Base-by-base conservation (phyloP, 2,797 vertebrate species). In the Balearica regulorum region DNA sequence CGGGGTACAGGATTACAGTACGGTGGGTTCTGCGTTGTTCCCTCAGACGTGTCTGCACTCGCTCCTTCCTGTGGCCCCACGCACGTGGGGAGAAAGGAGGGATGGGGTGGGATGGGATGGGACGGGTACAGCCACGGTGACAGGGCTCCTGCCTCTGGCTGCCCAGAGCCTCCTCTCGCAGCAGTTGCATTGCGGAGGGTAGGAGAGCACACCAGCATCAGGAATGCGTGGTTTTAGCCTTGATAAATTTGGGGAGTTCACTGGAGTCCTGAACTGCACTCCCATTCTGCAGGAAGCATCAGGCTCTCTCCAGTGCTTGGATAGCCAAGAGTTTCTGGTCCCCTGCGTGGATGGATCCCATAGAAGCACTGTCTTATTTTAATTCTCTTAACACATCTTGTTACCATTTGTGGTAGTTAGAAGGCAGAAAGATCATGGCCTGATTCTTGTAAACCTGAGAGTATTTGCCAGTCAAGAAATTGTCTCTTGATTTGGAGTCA, bases 11-110 rank as follows among this genome's bases (percentile, higher is more conserved):
- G 49, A 26, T 75, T 66, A 11, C 29, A 51, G 24, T 29, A 8
- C 0, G 0, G 11, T 35, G 51, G 20, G 14, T 13, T 60, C 46
- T 53, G 14, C 1, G 0, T 21, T 79, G 20, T n/a, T 78, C 61
- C 49, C 39, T 31, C 17, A 9, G 18, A 18, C 10, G 2, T 0
- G 0, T 53, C 13, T 17, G 33, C 14, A 2, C 16, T 65, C 0
- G 0, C 2, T 21, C n/a, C 29, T 55, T 48, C 14, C 37, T 0
- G 0, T 58, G 51, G 19, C 43, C 65, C 21, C 10, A 3, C 9
- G 8, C 17, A 3, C 0, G 0, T 31, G 64, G 44, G 28, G 44
- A 28, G 49, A 16, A 39, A 55, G 64, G 35, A 72, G 64, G 7
- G n/a, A n/a, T n/a, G n/a, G n/a, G n/a, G n/a, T n/a, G n/a, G 39